Percentiles rank a stretch among this genome's conserved stretches.
Conservation (phyloP, 2,888 invertebrate genomes). For the Trisateles emortualis region DNA sequence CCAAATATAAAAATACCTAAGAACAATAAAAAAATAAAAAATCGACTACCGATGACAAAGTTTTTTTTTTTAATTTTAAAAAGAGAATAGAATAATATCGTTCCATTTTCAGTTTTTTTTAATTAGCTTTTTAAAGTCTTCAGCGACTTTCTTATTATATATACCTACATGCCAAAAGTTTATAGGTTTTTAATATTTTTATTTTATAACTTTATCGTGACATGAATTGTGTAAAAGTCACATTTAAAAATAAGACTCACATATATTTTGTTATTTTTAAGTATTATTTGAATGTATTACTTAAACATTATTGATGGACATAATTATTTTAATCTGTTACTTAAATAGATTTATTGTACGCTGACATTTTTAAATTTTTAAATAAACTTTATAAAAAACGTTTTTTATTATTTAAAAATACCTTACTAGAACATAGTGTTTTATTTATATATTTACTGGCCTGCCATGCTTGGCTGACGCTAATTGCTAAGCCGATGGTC, state of each 20-base stretch:
- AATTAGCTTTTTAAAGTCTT: background rate
- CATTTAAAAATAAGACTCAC: conserved; percentile 12
- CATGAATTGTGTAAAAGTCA: conserved; percentile 6
- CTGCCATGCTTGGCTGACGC: no score
- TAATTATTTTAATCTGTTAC: conserved; percentile 75
- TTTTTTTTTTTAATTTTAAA: no score
- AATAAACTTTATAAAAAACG: conserved; percentile 52
- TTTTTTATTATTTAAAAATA: background rate
- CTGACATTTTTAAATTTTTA: conserved; percentile 57
- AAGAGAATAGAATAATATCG: no score
- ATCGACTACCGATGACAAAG: no score
- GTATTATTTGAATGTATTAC: conserved; percentile 38
- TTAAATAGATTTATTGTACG: conserved; percentile 62
- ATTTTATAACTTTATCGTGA: background rate
- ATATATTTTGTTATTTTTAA: conserved; percentile 28
- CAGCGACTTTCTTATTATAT: conserved; percentile 4
- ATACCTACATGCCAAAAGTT: conserved; percentile 7
- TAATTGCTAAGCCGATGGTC: no score
- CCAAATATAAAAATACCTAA: no score
- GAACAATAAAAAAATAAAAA: no score
- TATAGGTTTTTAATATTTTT: background rate
- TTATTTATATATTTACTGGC: no score
- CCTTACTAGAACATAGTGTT: no score
- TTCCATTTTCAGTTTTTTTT: background rate
- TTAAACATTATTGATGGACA: conserved; percentile 70